These are phyloP conservation scores for Thaleichthys pacificus DNA, from an alignment of 2,797 vertebrate species.

Conservation along the genomic window DNA sequence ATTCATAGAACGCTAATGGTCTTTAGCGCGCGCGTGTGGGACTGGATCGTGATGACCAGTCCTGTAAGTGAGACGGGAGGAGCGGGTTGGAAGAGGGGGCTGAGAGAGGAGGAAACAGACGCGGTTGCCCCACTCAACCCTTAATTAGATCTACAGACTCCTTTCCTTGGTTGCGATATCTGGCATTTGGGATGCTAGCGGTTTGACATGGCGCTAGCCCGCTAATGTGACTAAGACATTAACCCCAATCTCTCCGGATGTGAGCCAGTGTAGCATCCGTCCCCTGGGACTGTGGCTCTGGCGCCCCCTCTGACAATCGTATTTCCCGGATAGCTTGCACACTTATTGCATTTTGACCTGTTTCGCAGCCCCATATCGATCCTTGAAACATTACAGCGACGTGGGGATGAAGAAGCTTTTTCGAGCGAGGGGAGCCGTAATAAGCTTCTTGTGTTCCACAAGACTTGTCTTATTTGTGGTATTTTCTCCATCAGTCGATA, in stretches of 20 bases:
- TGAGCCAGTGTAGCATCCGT: conserved; percentile 46
- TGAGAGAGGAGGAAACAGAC: conserved; percentile 58
- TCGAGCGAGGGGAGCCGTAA: conserved; percentile 42
- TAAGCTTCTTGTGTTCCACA: conserved; percentile 53
- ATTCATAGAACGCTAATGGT: too few species aligned
- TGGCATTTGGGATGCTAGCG: conserved; percentile 50
- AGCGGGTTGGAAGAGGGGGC: conserved; percentile 27
- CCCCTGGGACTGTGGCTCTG: conserved; percentile 56
- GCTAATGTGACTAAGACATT: conserved; percentile 70
- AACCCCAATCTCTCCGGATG: conserved; percentile 66
- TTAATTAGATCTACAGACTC: conserved; percentile 67
- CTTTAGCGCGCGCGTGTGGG: background rate
- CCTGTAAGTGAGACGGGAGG: conserved; percentile 57
- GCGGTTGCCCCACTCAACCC: conserved; percentile 64
- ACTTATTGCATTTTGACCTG: conserved; percentile 75
- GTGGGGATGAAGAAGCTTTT: conserved; percentile 56
- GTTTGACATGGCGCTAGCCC: conserved; percentile 50
- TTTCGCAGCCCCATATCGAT: conserved; percentile 73
- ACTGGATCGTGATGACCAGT: conserved; percentile 50
- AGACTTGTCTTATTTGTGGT: conserved; percentile 19
- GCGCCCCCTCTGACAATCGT: conserved; percentile 69
- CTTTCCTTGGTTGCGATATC: conserved; percentile 40
- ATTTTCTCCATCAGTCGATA: conserved; percentile 37
- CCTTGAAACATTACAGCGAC: conserved; percentile 62
- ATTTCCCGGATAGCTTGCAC: conserved; percentile 72